Evolutionary conservation across 2,888 invertebrate species (phyloP).

Genomic region (Bimastos eiseni): DNA sequence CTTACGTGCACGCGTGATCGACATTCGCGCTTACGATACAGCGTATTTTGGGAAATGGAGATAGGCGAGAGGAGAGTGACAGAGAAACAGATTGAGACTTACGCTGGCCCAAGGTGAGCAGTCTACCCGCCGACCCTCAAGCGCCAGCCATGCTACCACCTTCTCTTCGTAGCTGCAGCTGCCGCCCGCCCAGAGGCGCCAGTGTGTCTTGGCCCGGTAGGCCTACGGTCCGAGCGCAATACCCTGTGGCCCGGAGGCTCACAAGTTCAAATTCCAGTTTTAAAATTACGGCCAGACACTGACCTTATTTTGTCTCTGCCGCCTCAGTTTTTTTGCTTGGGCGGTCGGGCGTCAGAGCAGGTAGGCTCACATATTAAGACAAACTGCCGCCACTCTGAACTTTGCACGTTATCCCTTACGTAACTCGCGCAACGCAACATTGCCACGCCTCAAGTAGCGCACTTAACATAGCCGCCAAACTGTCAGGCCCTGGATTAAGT

Average conservation of each 20-base stretch:
- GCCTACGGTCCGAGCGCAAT: background rate
- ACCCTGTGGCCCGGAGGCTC: background rate
- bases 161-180: background rate
- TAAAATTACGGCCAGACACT: constrained; percentile 13
- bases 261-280: constrained; percentile 1
- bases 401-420: background rate
- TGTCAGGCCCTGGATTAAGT: background rate
- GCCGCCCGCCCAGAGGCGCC: background rate
- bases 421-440: constrained; percentile 3
- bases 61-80: background rate
- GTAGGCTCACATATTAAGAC: background rate
- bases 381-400: background rate
- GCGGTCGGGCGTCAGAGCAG: background rate
- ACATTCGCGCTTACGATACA: background rate
- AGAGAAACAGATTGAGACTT: background rate
- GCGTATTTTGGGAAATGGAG: background rate
- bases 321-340: background rate
- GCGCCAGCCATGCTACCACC: background rate
- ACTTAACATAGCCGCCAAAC: background rate
- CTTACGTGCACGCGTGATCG: background rate
- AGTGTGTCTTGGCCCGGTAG: background rate
- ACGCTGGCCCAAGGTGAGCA: background rate
- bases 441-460: background rate
- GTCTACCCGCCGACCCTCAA: background rate
- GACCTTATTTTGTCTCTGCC: background rate